A percentile compares a stretch with the other conserved stretches of the same genome.
phyloP scores from a whole-genome alignment of 2,797 vertebrate genomes.

The Schizopygopsis malacanthus region DNA sequence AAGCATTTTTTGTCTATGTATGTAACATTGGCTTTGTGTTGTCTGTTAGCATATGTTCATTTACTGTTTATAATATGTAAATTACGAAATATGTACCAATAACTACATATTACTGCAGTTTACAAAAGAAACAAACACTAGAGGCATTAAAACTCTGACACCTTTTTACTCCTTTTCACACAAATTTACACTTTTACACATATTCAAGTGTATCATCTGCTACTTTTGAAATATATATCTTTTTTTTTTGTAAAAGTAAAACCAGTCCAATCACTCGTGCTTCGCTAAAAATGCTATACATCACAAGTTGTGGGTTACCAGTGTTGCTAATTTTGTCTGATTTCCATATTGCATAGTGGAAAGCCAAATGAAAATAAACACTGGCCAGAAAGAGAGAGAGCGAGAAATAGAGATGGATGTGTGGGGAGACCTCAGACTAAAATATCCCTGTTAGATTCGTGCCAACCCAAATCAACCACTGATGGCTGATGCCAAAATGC shows the following conservation, averaged over 20 bases:
- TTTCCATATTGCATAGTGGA: conserved; percentile 50
- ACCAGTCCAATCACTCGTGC: neutral
- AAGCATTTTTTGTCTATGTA: neutral
- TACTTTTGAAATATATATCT: conserved; percentile 6
- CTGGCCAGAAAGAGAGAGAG: conserved; percentile 40
- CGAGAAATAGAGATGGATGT: conserved; percentile 58
- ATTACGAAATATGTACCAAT: too few relatives aligned
- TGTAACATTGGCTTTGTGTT: neutral
- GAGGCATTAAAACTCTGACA: too few relatives aligned
- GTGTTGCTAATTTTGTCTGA: conserved; percentile 45
- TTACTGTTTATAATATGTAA: neutral
- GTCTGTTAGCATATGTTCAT: neutral
- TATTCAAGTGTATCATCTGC: neutral
- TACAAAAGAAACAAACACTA: too few relatives aligned
- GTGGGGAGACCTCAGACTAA: conserved; percentile 48
- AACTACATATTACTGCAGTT: too few relatives aligned
- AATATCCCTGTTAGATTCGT: conserved; percentile 33
- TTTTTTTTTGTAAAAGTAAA: conserved; percentile 10
- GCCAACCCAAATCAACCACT: conserved; percentile 46
- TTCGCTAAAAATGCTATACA: conserved; percentile 31
- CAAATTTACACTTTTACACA: too few relatives aligned
- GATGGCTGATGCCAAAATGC: conserved; percentile 39
- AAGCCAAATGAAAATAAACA: conserved; percentile 58
- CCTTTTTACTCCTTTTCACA: too few relatives aligned
- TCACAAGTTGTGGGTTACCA: conserved; percentile 26